A percentile compares a stretch with the other conserved stretches of the same genome.
Evolutionary conservation across 1,140 invertebrate genomes (phyloP).

Genomic region (Diabrotica undecimpunctata): DNA sequence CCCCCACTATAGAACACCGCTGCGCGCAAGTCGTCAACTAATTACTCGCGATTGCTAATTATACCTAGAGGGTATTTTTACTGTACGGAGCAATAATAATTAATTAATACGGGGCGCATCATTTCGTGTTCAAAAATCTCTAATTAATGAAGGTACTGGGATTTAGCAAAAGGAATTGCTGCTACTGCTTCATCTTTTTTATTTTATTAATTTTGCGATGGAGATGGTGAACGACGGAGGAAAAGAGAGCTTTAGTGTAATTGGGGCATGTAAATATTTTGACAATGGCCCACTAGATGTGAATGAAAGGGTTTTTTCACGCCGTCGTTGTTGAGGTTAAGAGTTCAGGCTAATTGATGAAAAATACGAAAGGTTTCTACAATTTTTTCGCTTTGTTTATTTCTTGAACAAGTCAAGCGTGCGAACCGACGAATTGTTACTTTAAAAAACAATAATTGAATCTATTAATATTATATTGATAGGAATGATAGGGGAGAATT

Average conservation of each 20-base stretch:
- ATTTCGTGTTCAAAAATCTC: conserved; percentile 45
- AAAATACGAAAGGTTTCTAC: no score
- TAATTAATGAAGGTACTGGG: conserved; percentile 36
- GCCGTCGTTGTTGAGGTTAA: no score
- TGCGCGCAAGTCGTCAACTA: conserved; percentile 35
- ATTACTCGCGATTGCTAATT: conserved; percentile 48
- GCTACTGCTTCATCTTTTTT: not conserved
- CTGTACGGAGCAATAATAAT: conserved; percentile 45
- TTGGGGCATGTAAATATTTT: conserved; percentile 9
- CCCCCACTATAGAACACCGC: conserved; percentile 20
- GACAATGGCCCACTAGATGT: conserved; percentile 3
- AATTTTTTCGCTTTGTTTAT: no score
- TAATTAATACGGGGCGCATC: conserved; percentile 47
- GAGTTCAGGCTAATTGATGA: no score
- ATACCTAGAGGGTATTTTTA: conserved; percentile 49
- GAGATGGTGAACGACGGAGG: not conserved
- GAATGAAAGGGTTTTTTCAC: not conserved
- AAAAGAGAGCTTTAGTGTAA: conserved; percentile 8
- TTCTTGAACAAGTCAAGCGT: no score
- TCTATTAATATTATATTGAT: no score
- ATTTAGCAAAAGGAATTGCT: not conserved
- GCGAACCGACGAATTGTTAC: no score
- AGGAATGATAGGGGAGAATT: no score
- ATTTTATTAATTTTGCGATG: not conserved
- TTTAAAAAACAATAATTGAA: no score